Conservation (phyloP, 2,888 invertebrate genomes). For the Drosophila algonquin region DNA sequence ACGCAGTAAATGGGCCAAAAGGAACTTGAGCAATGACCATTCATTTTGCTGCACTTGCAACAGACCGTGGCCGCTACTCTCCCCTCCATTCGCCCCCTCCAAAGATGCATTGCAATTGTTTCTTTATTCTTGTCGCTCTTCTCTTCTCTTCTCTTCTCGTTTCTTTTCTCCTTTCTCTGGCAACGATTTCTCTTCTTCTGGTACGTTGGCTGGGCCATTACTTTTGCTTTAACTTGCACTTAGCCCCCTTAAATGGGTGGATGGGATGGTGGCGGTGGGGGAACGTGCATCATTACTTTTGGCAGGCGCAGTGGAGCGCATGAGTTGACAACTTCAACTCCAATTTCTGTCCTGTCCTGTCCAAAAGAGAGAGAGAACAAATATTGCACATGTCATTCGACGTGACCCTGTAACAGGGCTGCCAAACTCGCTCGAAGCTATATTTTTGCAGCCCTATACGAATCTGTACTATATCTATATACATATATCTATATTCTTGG, state of each 20-base stretch:
- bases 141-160: neutral
- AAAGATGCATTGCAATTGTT: slow-evolving; percentile 48
- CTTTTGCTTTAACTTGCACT: slow-evolving; percentile 73
- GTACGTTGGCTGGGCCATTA: slow-evolving; percentile 57
- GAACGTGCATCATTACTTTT: slow-evolving; percentile 69
- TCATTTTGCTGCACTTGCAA: slow-evolving; percentile 38
- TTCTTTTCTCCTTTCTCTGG: slow-evolving; percentile 7
- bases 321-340: slow-evolving; percentile 72
- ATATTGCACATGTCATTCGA: slow-evolving; percentile 73
- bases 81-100: neutral
- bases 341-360: slow-evolving; percentile 18
- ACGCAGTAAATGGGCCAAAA: slow-evolving; percentile 8
- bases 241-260: slow-evolving; percentile 39
- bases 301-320: slow-evolving; percentile 59
- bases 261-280: neutral
- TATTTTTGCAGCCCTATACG: neutral
- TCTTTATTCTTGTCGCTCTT: slow-evolving; percentile 19
- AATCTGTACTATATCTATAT: too few relatives aligned
- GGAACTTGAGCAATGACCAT: slow-evolving; percentile 54
- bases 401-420: slow-evolving; percentile 26
- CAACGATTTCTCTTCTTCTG: slow-evolving; percentile 39
- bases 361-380: slow-evolving; percentile 40
- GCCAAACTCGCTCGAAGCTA: neutral
- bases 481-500: too few relatives aligned
- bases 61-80: too few relatives aligned